Evolutionary conservation across 1,140 invertebrate species (phyloP).

Genomic region (Dendrolimus kikuchii): DNA sequence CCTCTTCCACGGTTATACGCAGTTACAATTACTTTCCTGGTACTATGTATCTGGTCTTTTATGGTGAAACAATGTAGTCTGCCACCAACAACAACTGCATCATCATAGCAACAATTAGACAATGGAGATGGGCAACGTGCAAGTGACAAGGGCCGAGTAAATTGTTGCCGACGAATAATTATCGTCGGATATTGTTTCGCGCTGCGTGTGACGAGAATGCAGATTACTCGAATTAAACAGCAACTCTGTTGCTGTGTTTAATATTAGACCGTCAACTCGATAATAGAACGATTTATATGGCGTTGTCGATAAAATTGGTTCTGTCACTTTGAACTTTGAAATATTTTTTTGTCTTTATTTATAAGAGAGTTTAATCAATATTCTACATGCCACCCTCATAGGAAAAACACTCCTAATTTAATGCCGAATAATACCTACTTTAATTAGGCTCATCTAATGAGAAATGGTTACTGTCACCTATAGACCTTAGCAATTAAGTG

Average conservation of each 20-base stretch:
- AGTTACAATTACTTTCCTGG: too few relatives aligned
- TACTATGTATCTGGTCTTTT: too few relatives aligned
- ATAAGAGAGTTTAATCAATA: too few relatives aligned
- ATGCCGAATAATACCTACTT: too few relatives aligned
- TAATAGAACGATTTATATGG: conserved; percentile 16
- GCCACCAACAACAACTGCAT: not conserved
- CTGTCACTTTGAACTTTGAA: too few relatives aligned
- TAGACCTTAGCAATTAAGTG: too few relatives aligned
- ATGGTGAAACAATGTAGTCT: not conserved
- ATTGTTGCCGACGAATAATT: conserved; percentile 29
- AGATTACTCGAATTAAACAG: conserved; percentile 34
- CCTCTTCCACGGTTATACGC: too few relatives aligned
- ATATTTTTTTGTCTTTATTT: too few relatives aligned
- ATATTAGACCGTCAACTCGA: not conserved
- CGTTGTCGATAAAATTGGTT: conserved; percentile 1
- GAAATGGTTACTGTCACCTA: too few relatives aligned
- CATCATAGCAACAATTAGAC: not conserved
- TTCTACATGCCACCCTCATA: too few relatives aligned
- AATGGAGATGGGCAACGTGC: conserved; percentile 3
- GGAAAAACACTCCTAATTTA: too few relatives aligned
- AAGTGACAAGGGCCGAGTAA: conserved; percentile 9
- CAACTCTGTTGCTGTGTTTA: not conserved
- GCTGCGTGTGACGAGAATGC: conserved; percentile 23
- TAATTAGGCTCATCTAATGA: too few relatives aligned
- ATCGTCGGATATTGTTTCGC: conserved; percentile 28